These are phyloP conservation scores for Pseudoips prasinana DNA, from an alignment of 2,888 invertebrate species.

Conservation along the genomic window DNA sequence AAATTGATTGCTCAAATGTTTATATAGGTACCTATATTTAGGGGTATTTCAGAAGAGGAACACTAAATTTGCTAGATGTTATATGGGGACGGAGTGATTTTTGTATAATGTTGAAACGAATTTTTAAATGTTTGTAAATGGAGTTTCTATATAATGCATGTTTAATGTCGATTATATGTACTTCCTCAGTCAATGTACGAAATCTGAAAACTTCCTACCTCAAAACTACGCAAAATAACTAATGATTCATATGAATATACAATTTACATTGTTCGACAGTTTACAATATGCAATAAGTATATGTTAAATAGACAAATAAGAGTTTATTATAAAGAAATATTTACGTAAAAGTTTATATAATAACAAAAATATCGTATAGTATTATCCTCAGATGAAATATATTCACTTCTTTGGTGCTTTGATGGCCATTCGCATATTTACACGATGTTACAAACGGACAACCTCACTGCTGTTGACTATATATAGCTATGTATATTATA, in stretches of 20 bases:
- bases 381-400: conserved; percentile 61
- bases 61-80: conserved; percentile 77
- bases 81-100: conserved; percentile 68
- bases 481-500: conserved; percentile 45
- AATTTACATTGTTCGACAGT: conserved; percentile 61
- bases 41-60: conserved; percentile 74
- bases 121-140: conserved; percentile 72
- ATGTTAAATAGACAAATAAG: conserved; percentile 71
- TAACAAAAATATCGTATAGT: conserved; percentile 63
- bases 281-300: conserved; percentile 69
- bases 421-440: conserved; percentile 70
- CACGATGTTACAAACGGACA: conserved; percentile 63
- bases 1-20: conserved; percentile 82
- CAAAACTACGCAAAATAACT: conserved; percentile 70
- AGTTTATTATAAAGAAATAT: conserved; percentile 78
- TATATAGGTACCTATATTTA: conserved; percentile 78
- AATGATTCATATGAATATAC: conserved; percentile 68
- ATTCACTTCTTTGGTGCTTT: conserved; percentile 70
- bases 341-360: conserved; percentile 71
- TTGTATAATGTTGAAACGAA: conserved; percentile 78
- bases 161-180: conserved; percentile 30
- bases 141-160: conserved; percentile 43
- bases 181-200: conserved; percentile 31
- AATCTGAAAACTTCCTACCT: conserved; percentile 76
- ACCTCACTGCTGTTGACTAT: conserved; percentile 60